Evolutionary conservation across 1,140 invertebrate species (phyloP).

Genomic region (Metaphire vulgaris): DNA sequence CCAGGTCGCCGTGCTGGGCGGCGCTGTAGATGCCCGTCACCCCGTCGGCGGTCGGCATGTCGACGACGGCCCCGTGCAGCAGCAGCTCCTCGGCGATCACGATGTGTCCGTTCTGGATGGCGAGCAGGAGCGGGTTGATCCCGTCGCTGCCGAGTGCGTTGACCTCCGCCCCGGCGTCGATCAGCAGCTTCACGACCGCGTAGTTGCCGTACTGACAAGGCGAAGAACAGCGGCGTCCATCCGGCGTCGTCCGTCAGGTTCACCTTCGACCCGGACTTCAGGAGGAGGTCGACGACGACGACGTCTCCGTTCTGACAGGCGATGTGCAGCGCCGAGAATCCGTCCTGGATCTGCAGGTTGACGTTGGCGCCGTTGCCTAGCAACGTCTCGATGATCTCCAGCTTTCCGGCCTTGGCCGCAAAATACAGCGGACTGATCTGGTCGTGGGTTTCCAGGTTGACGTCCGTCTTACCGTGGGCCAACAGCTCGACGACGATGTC

Average conservation of each 20-base stretch:
- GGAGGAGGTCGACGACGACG: conserved; percentile 23
- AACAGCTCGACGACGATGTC: conserved; percentile 17
- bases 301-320: conserved; percentile 29
- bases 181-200: conserved; percentile 21
- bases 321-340: conserved; percentile 29
- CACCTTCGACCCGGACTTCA: conserved; percentile 17
- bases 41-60: conserved; percentile 23
- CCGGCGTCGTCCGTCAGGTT: conserved; percentile 23
- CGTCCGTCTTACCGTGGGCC: conserved; percentile 12
- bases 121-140: conserved; percentile 24
- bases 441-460: conserved; percentile 19
- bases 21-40: conserved; percentile 26
- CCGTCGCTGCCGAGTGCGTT: conserved; percentile 13
- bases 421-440: conserved; percentile 26
- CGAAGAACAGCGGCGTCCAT: conserved; percentile 31
- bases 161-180: conserved; percentile 21
- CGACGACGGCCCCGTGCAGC: conserved; percentile 6
- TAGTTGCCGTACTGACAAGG: conserved; percentile 30
- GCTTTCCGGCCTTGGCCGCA: conserved; percentile 24
- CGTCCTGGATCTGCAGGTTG: conserved; percentile 23
- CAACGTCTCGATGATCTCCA: not conserved
- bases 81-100: conserved; percentile 26
- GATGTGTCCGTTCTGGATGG: conserved; percentile 31
- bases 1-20: conserved; percentile 27
- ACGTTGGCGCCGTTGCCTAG: conserved; percentile 12